These are phyloP conservation scores for Nannoperca australis DNA, from an alignment of 2,797 vertebrate species.

Conservation along the genomic window DNA sequence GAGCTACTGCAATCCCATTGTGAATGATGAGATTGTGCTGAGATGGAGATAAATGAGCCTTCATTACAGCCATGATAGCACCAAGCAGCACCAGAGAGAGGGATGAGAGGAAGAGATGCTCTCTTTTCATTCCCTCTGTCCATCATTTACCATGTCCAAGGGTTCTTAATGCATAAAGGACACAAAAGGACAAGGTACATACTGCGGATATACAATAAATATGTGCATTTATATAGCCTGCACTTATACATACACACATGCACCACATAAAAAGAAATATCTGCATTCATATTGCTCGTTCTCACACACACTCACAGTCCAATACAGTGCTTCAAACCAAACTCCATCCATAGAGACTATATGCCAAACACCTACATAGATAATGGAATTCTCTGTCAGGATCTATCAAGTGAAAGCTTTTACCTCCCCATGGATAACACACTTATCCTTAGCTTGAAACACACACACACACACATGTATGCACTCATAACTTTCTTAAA, in stretches of 20 bases:
- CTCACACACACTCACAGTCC: constrained; percentile 43
- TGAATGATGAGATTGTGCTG: constrained; percentile 79
- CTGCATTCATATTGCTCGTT: constrained; percentile 80
- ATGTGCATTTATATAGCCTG: constrained; percentile 70
- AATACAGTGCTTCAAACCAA: constrained; percentile 58
- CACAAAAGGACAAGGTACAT: constrained; percentile 56
- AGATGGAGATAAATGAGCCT: constrained; percentile 85
- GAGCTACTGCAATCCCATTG: constrained; percentile 67
- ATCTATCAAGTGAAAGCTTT: constrained; percentile 76
- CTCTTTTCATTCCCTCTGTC: constrained; percentile 41
- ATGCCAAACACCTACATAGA: constrained; percentile 64
- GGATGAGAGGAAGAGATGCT: constrained; percentile 43
- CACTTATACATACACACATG: constrained; percentile 37
- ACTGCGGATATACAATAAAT: constrained; percentile 52
- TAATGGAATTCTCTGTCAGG: constrained; percentile 77
- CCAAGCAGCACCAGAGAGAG: constrained; percentile 59
- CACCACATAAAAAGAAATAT: constrained; percentile 64
- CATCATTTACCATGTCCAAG: constrained; percentile 58
- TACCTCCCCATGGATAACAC: constrained; percentile 66
- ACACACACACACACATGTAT: constrained; percentile 30
- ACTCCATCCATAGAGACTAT: constrained; percentile 57
- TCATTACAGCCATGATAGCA: constrained; percentile 82
- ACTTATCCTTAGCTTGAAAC: constrained; percentile 48
- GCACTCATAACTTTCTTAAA: constrained; percentile 28
- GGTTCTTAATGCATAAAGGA: constrained; percentile 55